Percentiles rank a stretch among this genome's conserved stretches.
Evolutionary conservation across 2,888 invertebrate species (phyloP).

Genomic region (Cacoxenus indagator): DNA sequence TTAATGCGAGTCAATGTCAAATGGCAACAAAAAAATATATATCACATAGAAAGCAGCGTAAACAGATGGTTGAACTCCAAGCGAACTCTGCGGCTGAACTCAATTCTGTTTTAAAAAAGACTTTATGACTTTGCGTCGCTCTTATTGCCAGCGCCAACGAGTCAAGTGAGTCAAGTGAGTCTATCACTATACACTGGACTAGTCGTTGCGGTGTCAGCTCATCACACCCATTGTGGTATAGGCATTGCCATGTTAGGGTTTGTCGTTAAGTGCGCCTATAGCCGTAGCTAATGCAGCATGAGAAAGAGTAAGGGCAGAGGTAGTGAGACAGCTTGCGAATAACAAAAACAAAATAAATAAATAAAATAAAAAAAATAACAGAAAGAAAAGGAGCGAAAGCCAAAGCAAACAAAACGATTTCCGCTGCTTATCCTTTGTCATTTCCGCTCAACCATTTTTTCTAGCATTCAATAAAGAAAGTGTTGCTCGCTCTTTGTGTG

Average conservation of each 20-base stretch:
- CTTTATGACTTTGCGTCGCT: conserved; percentile 11
- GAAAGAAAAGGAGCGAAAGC: background rate
- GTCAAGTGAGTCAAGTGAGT: background rate
- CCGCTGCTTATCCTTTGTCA: conserved; percentile 43
- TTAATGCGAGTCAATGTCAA: conserved; percentile 54
- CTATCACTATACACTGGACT: background rate
- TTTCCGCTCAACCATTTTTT: conserved; percentile 26
- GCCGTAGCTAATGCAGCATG: conserved; percentile 27
- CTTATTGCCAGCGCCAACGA: background rate
- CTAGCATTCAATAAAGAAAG: background rate
- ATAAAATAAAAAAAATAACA: background rate
- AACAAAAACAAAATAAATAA: background rate
- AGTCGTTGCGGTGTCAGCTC: background rate
- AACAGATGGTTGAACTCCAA: background rate
- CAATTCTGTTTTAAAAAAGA: conserved; percentile 38
- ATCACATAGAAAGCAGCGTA: too few species aligned
- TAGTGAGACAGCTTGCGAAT: too few species aligned
- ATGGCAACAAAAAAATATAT: conserved; percentile 30
- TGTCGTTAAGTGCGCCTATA: conserved; percentile 57
- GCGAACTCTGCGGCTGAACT: conserved; percentile 15
- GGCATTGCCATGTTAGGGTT: conserved; percentile 38
- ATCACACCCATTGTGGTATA: background rate
- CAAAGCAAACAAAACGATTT: conserved; percentile 42
- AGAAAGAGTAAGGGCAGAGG: background rate
- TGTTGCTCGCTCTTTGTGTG: too few species aligned